Percentiles rank a stretch among this genome's conserved stretches.
Evolutionary conservation across 2,888 invertebrate species (phyloP).

Genomic region (Papilio protenor): DNA sequence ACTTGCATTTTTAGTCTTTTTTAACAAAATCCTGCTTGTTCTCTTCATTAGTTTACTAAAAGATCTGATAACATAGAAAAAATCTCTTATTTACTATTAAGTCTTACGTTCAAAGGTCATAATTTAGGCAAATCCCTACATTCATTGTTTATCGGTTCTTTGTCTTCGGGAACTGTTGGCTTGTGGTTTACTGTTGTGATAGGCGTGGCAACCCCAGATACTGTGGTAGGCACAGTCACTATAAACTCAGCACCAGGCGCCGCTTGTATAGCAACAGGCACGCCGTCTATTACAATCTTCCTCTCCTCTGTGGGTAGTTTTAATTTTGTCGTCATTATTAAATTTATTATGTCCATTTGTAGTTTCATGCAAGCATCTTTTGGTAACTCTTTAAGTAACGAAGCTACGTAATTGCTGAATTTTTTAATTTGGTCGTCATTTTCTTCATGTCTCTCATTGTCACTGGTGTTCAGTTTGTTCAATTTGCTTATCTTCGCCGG

Average conservation of each 20-base stretch:
- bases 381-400: slow-evolving; percentile 62
- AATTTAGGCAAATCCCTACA: slow-evolving; percentile 24
- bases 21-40: no score
- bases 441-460: slow-evolving; percentile 24
- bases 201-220: neutral
- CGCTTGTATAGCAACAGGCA: slow-evolving; percentile 37
- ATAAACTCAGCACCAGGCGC: slow-evolving; percentile 29
- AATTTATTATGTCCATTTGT: slow-evolving; percentile 66
- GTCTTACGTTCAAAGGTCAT: neutral
- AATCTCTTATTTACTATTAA: neutral
- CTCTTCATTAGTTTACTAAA: no score
- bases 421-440: slow-evolving; percentile 57
- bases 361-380: slow-evolving; percentile 56
- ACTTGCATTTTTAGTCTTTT: no score
- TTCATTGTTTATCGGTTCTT: neutral
- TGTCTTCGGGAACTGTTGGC: neutral
- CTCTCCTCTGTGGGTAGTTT: slow-evolving; percentile 43
- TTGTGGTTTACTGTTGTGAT: neutral
- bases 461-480: slow-evolving; percentile 14
- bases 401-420: slow-evolving; percentile 63
- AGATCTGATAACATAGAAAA: no score
- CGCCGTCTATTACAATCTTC: slow-evolving; percentile 30
- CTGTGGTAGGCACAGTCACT: slow-evolving; percentile 26
- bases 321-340: slow-evolving; percentile 62
- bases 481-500: slow-evolving; percentile 19